Evolutionary conservation across 2,113 vertebrate genomes (phyloP).

Genomic region (Elachura formosa): DNA sequence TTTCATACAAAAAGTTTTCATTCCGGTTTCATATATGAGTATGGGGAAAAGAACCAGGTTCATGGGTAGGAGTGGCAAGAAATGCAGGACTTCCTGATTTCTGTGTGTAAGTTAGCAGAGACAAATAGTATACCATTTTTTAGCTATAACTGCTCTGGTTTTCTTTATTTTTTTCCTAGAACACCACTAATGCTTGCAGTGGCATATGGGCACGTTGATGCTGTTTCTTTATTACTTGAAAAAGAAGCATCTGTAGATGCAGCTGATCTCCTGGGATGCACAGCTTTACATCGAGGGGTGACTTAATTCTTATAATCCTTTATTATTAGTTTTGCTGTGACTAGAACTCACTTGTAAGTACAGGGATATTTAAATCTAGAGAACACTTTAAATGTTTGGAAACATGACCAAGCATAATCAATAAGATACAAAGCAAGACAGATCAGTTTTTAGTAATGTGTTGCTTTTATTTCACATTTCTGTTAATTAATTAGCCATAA

Average conservation of each 20-base stretch:
- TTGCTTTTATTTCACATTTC: not conserved
- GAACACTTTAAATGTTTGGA: not conserved
- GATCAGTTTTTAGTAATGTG: not conserved
- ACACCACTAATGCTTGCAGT: slow-evolving; percentile 96
- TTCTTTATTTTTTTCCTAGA: slow-evolving; percentile 65
- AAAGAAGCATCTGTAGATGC: slow-evolving; percentile 86
- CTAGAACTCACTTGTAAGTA: not conserved
- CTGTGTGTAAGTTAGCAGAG: not conserved
- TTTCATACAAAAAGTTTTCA: not conserved
- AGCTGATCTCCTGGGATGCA: slow-evolving; percentile 85
- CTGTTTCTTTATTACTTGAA: slow-evolving; percentile 91
- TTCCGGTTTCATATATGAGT: not conserved
- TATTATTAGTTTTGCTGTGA: not conserved
- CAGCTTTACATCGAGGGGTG: slow-evolving; percentile 93
- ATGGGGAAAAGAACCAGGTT: not conserved
- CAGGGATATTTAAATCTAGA: not conserved
- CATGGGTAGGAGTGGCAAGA: not conserved
- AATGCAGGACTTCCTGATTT: not conserved
- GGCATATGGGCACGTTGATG: slow-evolving; percentile 90
- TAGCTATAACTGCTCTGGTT: not conserved
- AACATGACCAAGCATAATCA: not conserved
- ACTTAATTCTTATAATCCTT: slow-evolving; percentile 7
- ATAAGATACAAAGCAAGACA: not conserved
- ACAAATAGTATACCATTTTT: not conserved
- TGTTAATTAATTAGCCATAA: not conserved